Conservation (phyloP, 2,797 vertebrate species). For the Dipus sagitta region DNA sequence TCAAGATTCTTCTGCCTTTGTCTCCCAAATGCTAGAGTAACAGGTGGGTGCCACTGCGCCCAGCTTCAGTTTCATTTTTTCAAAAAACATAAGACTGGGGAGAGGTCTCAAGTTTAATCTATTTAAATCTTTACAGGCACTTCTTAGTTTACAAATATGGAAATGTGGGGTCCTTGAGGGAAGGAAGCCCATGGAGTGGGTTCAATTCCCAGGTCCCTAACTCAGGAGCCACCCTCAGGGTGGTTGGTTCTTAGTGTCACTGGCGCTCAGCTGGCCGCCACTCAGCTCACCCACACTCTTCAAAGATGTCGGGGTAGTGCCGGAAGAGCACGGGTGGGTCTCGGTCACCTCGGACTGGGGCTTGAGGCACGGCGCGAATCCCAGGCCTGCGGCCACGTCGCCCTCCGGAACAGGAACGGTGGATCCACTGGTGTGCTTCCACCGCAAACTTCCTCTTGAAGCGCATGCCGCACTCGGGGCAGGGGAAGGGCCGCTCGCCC, state of each 20-base stretch:
- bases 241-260: neutral
- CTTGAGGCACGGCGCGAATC: slow-evolving; percentile 79
- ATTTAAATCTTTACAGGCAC: slow-evolving; percentile 75
- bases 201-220: slow-evolving; percentile 39
- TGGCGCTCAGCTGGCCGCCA: neutral
- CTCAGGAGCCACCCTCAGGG: neutral
- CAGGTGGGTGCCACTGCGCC: neutral
- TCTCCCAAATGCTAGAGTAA: neutral
- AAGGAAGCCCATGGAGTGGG: slow-evolving; percentile 21
- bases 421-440: slow-evolving; percentile 75
- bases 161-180: slow-evolving; percentile 58
- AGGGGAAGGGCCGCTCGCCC: slow-evolving; percentile 81
- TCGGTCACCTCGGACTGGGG: slow-evolving; percentile 76
- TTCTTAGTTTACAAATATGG: slow-evolving; percentile 72
- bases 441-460: slow-evolving; percentile 77
- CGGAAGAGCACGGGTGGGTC: slow-evolving; percentile 82
- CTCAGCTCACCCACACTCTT: slow-evolving; percentile 78
- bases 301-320: slow-evolving; percentile 83
- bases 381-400: slow-evolving; percentile 81
- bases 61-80: too few species aligned
- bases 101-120: slow-evolving; percentile 53
- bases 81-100: slow-evolving; percentile 10
- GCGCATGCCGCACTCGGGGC: slow-evolving; percentile 80
- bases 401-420: slow-evolving; percentile 81
- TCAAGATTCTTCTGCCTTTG: neutral